A percentile compares a stretch with the other conserved stretches of the same genome.
phyloP scores from a whole-genome alignment of 2,113 vertebrate genomes.

The Tychaedon coryphoeus region DNA sequence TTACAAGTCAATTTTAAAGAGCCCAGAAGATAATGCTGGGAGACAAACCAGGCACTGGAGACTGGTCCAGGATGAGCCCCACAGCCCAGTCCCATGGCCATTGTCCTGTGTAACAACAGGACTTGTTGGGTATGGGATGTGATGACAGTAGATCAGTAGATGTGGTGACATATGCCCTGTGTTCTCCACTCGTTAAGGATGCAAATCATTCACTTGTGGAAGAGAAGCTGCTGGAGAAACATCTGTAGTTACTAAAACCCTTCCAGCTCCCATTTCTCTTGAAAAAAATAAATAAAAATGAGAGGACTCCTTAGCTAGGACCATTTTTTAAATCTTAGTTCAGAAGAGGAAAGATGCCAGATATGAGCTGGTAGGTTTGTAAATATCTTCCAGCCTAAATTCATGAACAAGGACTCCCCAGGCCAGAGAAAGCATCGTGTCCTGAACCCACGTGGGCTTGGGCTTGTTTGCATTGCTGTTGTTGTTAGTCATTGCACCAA shows the following conservation, averaged over 20 bases:
- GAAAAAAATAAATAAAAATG: too few relatives aligned
- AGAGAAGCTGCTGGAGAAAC: background rate
- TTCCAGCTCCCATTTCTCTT: background rate
- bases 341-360: background rate
- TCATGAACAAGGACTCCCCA: background rate
- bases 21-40: background rate
- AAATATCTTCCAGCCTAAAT: background rate
- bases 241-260: background rate
- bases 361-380: background rate
- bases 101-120: background rate
- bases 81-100: rapidly evolving
- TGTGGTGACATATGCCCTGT: background rate
- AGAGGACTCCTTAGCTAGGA: background rate
- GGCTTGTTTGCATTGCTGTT: background rate
- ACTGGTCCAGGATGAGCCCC: background rate
- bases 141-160: too few relatives aligned
- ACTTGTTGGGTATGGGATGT: background rate
- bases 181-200: background rate
- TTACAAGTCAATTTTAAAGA: background rate
- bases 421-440: background rate
- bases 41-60: background rate
- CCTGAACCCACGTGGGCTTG: background rate
- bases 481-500: background rate
- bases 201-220: background rate
- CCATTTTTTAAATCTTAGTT: background rate